Evolutionary conservation across 1,140 invertebrate genomes (phyloP).

Genomic region (Drosophila baimaii): DNA sequence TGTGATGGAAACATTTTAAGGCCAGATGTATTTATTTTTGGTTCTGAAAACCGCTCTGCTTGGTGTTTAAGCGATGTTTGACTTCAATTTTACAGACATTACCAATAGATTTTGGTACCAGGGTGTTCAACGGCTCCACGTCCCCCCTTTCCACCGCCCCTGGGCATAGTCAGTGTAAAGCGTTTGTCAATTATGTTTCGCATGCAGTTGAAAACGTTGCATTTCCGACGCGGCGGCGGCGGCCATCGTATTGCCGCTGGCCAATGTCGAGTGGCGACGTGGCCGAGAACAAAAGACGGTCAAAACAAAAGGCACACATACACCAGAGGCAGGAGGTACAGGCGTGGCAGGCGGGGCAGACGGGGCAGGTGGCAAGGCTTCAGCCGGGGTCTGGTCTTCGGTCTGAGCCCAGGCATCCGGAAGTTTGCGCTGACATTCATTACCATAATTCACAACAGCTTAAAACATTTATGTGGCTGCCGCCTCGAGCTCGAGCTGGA

Average conservation of each 20-base stretch:
- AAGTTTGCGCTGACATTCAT: conserved; percentile 82
- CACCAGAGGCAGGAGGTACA: not conserved
- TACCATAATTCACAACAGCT: conserved; percentile 83
- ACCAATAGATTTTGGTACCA: not conserved
- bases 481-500: conserved; percentile 21
- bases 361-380: conserved; percentile 14
- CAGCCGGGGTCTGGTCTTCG: conserved; percentile 14
- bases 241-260: conserved; percentile 24
- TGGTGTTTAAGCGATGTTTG: not conserved
- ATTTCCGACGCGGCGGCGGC: conserved; percentile 49
- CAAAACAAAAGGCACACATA: conserved; percentile 27
- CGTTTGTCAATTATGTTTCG: conserved; percentile 78
- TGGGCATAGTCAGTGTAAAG: conserved; percentile 45
- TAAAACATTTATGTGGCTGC: conserved; percentile 81
- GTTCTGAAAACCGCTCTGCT: too few species aligned
- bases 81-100: not conserved
- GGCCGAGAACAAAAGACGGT: conserved; percentile 55
- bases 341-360: conserved; percentile 8
- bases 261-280: conserved; percentile 50
- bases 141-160: not conserved
- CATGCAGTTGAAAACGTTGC: conserved; percentile 67
- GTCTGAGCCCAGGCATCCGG: conserved; percentile 57
- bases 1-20: too few species aligned
- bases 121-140: too few species aligned
- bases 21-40: too few species aligned